phyloP scores from a whole-genome alignment of 1,140 invertebrate species.

The Helicoverpa zea region DNA sequence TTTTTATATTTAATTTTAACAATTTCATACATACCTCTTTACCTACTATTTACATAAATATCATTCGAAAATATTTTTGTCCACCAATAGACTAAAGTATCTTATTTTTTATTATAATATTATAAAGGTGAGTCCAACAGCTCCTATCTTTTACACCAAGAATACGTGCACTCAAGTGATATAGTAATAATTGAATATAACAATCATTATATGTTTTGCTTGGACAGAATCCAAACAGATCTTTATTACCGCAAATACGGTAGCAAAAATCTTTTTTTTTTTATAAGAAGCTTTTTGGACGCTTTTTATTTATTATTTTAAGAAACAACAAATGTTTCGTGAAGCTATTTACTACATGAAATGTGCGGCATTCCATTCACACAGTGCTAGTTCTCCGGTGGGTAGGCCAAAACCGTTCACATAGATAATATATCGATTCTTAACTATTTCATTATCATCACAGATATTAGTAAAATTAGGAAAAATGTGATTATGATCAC shows the following conservation, averaged over 20 bases:
- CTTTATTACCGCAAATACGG: constrained; percentile 26
- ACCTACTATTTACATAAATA: constrained; percentile 78
- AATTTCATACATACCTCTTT: constrained; percentile 71
- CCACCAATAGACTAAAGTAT: constrained; percentile 59
- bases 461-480: constrained; percentile 82
- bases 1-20: constrained; percentile 70
- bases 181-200: constrained; percentile 32
- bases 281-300: constrained; percentile 28
- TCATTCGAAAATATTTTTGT: constrained; percentile 78
- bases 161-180: constrained; percentile 46
- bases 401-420: constrained; percentile 77
- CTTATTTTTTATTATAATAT: constrained; percentile 42
- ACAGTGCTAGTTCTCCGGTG: constrained; percentile 64
- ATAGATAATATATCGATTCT: constrained; percentile 65
- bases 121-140: constrained; percentile 42
- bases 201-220: constrained; percentile 19
- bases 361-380: constrained; percentile 42
- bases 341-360: constrained; percentile 47
- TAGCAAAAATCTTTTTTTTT: constrained; percentile 25
- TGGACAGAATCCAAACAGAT: constrained; percentile 15
- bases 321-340: constrained; percentile 44
- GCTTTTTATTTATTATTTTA: constrained; percentile 26
- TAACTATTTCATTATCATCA: constrained; percentile 78
- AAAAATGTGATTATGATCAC: constrained; percentile 76
- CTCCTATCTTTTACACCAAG: constrained; percentile 41